Conservation (phyloP, 2,888 invertebrate species). For the Spisula solida region DNA sequence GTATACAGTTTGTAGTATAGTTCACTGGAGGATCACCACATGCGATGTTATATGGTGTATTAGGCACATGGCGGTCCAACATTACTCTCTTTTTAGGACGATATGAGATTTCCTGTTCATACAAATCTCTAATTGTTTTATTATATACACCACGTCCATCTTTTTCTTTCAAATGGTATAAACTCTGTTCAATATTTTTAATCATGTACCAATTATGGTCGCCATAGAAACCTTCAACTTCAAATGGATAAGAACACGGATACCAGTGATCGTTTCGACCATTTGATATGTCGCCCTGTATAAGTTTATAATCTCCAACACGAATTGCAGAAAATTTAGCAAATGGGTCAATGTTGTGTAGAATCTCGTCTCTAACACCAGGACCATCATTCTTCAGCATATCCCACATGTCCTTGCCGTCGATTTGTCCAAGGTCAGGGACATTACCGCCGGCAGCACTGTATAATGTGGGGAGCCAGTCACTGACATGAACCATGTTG, state of each 20-base stretch:
- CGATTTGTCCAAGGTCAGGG: constrained; percentile 85
- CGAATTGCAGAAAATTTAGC: constrained; percentile 75
- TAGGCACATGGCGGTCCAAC: background rate
- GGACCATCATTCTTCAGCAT: constrained; percentile 89
- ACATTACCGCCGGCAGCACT: constrained; percentile 90
- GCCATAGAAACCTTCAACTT: background rate
- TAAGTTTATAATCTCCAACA: constrained; percentile 78
- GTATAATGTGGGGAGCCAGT: constrained; percentile 95
- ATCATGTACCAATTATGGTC: background rate
- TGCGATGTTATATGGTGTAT: constrained; percentile 58
- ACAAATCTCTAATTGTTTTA: no score
- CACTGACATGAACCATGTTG: constrained; percentile 93
- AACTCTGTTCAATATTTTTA: background rate
- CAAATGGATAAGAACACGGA: constrained; percentile 61
- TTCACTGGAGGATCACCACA: constrained; percentile 80
- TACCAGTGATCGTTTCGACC: constrained; percentile 73
- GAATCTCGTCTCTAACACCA: constrained; percentile 90
- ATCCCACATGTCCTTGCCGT: constrained; percentile 93
- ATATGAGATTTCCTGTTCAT: no score
- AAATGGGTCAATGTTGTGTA: constrained; percentile 81
- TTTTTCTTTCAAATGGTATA: background rate
- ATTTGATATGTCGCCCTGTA: constrained; percentile 74
- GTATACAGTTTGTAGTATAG: constrained; percentile 89
- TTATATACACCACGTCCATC: background rate
- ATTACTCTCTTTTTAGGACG: no score